Evolutionary conservation across 1,140 invertebrate genomes (phyloP).

Genomic region (Calliphora vicina): DNA sequence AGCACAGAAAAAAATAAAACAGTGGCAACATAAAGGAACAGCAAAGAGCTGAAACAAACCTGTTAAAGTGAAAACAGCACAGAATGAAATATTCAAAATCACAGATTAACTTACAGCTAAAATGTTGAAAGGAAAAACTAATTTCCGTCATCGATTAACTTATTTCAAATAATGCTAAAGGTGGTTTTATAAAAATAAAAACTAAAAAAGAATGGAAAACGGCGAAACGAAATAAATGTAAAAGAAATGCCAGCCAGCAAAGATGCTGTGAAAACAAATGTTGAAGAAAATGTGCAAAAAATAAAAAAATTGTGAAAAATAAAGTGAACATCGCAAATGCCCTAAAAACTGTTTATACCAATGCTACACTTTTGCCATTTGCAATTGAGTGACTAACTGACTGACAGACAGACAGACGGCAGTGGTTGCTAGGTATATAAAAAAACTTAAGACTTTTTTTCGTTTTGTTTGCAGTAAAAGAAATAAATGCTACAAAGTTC

Average conservation of each 20-base stretch:
- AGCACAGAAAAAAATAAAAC: neutral
- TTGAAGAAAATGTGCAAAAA: neutral
- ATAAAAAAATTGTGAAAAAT: neutral
- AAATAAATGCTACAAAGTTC: neutral
- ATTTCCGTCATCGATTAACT: conserved; percentile 43
- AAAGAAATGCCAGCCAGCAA: neutral
- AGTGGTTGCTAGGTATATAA: neutral
- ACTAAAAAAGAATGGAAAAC: neutral
- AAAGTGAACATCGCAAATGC: neutral
- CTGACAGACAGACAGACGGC: neutral
- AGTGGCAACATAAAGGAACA: neutral
- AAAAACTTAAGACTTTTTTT: neutral
- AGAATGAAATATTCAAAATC: conserved; percentile 13
- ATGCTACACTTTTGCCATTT: neutral
- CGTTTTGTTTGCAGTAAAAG: neutral
- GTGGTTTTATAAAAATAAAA: neutral
- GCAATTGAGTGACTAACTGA: neutral
- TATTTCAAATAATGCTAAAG: conserved; percentile 31
- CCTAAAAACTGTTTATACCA: neutral
- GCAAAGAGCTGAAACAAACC: neutral
- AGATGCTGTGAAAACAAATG: neutral
- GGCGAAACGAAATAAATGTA: neutral
- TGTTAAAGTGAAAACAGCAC: conserved; percentile 8
- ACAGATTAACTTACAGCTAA: conserved; percentile 16
- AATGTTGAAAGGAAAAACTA: conserved; percentile 39